These are phyloP conservation scores for Squalus acanthias DNA, from an alignment of 2,797 vertebrate species.

Conservation along the genomic window DNA sequence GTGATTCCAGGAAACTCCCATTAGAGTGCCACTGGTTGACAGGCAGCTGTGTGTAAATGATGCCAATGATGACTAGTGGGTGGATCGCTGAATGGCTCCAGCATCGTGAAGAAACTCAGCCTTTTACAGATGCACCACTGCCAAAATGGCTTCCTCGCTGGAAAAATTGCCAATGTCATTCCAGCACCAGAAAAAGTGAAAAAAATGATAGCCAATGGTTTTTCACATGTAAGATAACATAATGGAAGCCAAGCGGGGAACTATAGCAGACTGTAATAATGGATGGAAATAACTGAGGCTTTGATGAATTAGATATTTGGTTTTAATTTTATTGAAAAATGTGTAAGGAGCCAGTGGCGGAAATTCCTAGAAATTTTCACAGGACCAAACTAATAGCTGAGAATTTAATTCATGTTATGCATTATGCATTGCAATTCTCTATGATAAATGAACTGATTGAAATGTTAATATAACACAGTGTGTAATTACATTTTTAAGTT, in stretches of 20 bases:
- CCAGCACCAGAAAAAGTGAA: neutral
- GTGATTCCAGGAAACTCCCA: neutral
- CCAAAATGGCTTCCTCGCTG: neutral
- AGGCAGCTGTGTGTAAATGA: neutral
- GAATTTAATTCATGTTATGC: conserved; percentile 13
- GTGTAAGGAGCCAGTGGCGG: neutral
- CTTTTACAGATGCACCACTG: too few relatives aligned
- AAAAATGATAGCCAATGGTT: neutral
- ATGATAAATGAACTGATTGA: conserved; percentile 9
- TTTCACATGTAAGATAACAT: neutral
- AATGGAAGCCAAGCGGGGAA: neutral
- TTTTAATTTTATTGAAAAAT: conserved; percentile 16
- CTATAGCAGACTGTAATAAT: neutral
- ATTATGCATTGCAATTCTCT: conserved; percentile 18
- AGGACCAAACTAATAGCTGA: neutral
- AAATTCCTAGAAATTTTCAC: conserved; percentile 14
- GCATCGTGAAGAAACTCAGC: neutral
- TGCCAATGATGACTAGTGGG: neutral
- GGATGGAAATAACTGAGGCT: neutral
- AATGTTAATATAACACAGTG: neutral
- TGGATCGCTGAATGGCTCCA: neutral
- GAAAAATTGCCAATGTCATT: neutral
- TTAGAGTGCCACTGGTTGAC: neutral
- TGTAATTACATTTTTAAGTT: neutral
- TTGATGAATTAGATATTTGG: conserved; percentile 25